Conservation (phyloP, 2,113 vertebrate species). For the Gadus chalcogrammus region DNA sequence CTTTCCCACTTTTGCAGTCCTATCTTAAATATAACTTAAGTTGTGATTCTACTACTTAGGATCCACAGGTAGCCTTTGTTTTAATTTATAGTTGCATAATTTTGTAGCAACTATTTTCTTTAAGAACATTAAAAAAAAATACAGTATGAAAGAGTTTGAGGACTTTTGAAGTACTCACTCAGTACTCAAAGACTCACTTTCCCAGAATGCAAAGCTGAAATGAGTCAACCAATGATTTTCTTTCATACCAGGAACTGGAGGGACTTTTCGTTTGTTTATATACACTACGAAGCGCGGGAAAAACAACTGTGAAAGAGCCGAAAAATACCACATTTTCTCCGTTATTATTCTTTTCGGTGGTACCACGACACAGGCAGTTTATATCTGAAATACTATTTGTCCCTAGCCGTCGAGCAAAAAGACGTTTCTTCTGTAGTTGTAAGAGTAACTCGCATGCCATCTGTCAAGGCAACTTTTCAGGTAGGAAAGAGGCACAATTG, state of each 20-base stretch:
- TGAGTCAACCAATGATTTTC: constrained; percentile 47
- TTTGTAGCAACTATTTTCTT: no score
- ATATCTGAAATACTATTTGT: background rate
- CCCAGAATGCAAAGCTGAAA: constrained; percentile 28
- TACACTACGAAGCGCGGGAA: background rate
- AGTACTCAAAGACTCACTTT: constrained; percentile 34
- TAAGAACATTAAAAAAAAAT: no score
- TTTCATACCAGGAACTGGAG: constrained; percentile 30
- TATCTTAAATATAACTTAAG: background rate
- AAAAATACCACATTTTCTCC: no score
- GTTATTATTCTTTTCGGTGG: background rate
- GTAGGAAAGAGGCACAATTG: no score
- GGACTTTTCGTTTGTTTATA: constrained; percentile 58
- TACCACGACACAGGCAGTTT: constrained; percentile 24
- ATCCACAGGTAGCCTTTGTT: no score
- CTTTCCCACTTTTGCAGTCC: background rate
- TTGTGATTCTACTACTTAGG: no score
- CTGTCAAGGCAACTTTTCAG: no score
- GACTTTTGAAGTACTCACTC: no score
- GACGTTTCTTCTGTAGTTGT: no score
- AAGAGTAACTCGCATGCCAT: no score
- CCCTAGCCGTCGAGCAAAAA: background rate
- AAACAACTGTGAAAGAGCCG: background rate
- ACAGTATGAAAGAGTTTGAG: no score
- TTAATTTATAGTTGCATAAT: no score